Evolutionary conservation across 2,797 vertebrate genomes (phyloP), one percentile per base, ranked within the genome.

Genomic region (Chelonia mydas): DNA sequence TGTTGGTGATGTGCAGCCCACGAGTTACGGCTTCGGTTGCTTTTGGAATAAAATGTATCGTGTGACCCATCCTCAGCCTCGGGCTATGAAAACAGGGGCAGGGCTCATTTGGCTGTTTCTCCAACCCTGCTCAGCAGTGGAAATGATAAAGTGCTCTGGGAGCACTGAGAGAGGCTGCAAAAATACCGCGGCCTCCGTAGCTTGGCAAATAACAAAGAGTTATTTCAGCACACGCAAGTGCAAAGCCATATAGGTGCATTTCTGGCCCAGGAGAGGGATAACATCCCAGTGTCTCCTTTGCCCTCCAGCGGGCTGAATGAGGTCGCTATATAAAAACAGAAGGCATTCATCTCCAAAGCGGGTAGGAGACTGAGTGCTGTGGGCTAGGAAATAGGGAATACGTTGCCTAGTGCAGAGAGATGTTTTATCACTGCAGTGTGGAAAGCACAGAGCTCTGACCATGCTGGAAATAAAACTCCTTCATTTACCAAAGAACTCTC

Each of bases 191-290:
- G 87, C 65, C 65, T 91, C 47, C 28, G 5, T 3, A 1, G 50
- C 68, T 92, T 78, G 83, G 86, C 94, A 88, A 85, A 89, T 74
- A 47, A 0, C 84, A 31, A 79, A 17, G 55, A 79, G 16, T 54
- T 3, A 47, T 0, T 0, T 2, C 77, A 3, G 6, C 9, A 12
- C 2, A 0, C 8, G 10, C 51, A 19, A 9, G 0, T 0, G 0
- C 82, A 83, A 87, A 94, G 51, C 79, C 6, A 2, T 2, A 0
- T 90, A 87, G 81, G 84, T 78, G 85, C 79, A 41, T 59, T 74
- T 61, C 92, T 41, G 31, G 61, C 86, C 79, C 88, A 3, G 12
- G 65, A 16, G 76, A 37, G 16, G n/a, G 16, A 72, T 37, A 68
- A 37, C 65, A 68, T 9, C 23, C 45, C 53, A 76, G 25, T 54